These are phyloP conservation scores for Leistus spinibarbis DNA, from an alignment of 2,888 invertebrate species.

Conservation along the genomic window DNA sequence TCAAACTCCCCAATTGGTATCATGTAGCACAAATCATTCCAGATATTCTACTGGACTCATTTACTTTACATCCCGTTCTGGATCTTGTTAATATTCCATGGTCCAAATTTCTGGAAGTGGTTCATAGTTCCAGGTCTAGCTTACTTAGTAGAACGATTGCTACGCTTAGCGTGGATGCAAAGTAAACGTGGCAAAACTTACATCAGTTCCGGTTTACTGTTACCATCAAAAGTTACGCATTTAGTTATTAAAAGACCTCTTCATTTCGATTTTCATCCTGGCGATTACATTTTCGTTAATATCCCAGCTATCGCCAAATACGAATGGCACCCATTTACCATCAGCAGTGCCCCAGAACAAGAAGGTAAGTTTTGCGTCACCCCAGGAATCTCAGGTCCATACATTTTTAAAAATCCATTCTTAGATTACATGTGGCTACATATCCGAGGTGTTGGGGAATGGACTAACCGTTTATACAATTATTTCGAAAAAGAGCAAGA, in stretches of 20 bases:
- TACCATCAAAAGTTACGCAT: slow-evolving; percentile 91
- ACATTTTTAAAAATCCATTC: not conserved
- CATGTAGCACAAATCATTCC: slow-evolving; percentile 33
- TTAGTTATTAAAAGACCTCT: slow-evolving; percentile 86
- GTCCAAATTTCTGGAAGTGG: slow-evolving; percentile 96
- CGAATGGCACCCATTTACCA: slow-evolving; percentile 98
- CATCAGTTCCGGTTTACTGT: slow-evolving; percentile 83
- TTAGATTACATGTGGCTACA: slow-evolving; percentile 91
- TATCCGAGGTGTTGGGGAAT: slow-evolving; percentile 90
- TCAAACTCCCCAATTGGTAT: not conserved
- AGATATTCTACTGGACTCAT: slow-evolving; percentile 95
- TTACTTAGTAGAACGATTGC: slow-evolving; percentile 77
- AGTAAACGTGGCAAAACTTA: slow-evolving; percentile 85
- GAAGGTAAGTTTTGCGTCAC: slow-evolving; percentile 64
- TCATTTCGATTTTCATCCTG: slow-evolving; percentile 87
- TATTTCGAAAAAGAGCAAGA: slow-evolving; percentile 86
- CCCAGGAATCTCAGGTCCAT: not conserved
- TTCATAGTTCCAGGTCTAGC: slow-evolving; percentile 81
- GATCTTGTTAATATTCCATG: slow-evolving; percentile 83
- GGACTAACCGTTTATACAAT: slow-evolving; percentile 86
- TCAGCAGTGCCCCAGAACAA: slow-evolving; percentile 94
- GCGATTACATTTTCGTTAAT: slow-evolving; percentile 93
- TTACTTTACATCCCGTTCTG: slow-evolving; percentile 87
- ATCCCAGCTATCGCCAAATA: slow-evolving; percentile 90
- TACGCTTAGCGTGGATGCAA: slow-evolving; percentile 67